Evolutionary conservation across 2,888 invertebrate genomes (phyloP).

Genomic region (Philhelius pedissequus): DNA sequence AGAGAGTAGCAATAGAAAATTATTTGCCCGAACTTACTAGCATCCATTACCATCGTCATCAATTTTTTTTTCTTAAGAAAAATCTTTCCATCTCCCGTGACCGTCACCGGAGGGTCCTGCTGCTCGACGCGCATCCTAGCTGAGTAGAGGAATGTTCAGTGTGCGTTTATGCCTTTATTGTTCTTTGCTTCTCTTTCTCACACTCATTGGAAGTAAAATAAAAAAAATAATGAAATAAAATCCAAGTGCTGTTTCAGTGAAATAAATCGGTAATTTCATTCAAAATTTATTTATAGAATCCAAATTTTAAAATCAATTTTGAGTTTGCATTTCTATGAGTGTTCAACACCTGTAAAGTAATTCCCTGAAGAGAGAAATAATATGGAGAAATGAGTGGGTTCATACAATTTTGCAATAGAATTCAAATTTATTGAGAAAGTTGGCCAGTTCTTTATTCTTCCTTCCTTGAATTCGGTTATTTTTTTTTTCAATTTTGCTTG

Average conservation of each 20-base stretch:
- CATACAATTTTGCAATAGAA: background rate
- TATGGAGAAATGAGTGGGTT: background rate
- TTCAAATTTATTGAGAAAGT: background rate
- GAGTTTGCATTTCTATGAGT: background rate
- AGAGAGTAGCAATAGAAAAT: background rate
- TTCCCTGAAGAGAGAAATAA: background rate
- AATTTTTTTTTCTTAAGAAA: background rate
- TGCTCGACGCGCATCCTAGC: conserved; percentile 63
- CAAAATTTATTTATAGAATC: background rate
- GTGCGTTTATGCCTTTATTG: conserved; percentile 38
- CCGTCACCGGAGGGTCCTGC: conserved; percentile 20
- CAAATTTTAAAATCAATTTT: background rate
- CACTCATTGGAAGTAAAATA: conserved; percentile 14
- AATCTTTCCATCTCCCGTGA: conserved; percentile 9
- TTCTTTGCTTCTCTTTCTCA: conserved; percentile 35
- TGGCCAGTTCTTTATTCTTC: background rate
- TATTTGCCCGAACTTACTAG: background rate
- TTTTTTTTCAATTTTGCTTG: background rate
- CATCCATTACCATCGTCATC: conserved; percentile 15
- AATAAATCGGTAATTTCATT: background rate
- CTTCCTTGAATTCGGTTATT: background rate
- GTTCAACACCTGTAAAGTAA: background rate
- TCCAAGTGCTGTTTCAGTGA: background rate
- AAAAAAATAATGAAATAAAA: background rate
- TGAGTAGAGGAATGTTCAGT: conserved; percentile 52